Conservation (phyloP, 2,113 vertebrate genomes). For the Erythrolamprus reginae region DNA sequence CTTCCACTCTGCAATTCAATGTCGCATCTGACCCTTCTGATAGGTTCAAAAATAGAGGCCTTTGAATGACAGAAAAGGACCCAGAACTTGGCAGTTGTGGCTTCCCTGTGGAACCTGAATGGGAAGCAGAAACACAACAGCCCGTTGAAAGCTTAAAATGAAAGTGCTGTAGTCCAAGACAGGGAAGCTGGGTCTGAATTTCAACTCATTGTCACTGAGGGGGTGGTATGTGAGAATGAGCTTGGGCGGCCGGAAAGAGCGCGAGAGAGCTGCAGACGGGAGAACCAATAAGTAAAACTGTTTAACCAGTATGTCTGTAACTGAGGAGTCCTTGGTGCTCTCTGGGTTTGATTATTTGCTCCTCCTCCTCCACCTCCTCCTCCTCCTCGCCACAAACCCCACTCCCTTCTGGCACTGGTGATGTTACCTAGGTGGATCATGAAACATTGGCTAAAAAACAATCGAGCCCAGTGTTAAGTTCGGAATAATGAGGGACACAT, state of each 20-base stretch:
- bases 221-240: neutral
- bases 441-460: no score
- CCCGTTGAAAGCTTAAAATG: neutral
- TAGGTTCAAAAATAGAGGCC: neutral
- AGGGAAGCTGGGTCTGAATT: neutral
- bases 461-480: no score
- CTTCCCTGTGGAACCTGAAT: neutral
- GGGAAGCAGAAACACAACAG: neutral
- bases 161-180: neutral
- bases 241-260: neutral
- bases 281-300: no score
- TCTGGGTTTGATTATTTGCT: no score
- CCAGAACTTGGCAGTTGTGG: accelerated
- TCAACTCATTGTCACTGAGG: neutral
- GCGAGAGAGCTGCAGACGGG: neutral
- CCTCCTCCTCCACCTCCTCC: no score
- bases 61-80: neutral
- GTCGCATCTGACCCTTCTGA: neutral
- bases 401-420: no score
- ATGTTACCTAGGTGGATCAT: no score
- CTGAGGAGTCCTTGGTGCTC: no score
- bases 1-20: neutral
- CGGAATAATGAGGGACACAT: no score
- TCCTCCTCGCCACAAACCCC: no score
- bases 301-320: no score